Evolutionary conservation across 2,888 invertebrate genomes (phyloP), one percentile per base, ranked within the genome.

Genomic region (Acanthopleura granulata): DNA sequence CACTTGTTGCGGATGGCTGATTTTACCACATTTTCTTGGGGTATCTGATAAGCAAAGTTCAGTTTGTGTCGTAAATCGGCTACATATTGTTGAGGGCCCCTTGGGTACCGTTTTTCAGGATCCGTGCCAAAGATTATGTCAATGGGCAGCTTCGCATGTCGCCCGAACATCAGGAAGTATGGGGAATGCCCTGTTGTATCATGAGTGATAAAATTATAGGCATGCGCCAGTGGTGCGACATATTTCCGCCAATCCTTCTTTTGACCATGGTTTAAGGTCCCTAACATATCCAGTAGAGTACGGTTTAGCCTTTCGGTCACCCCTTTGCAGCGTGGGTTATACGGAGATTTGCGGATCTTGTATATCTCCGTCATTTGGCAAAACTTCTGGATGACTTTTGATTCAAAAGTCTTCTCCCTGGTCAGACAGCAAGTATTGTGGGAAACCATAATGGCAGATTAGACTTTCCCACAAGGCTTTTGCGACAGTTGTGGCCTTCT

Each of bases 131-230:
- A 49, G 49, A 74, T 25, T 3, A 40, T 18, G 62, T 74, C 74
- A 4, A 74, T 27, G 22, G 51, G 74, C 9, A 74, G 72, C 0
- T 40, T 30, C 0, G 72, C 70, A 25, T 75, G 72, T 11, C 72
- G 30, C 14, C 57, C 72, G 72, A 72, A 57, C 57, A 75, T 62
- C 11, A 75, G 40, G 16, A 72, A 61, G n/a, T 30, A 75, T 3
- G 61, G 75, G 0, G 72, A 61, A 61, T 30, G 72, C 22, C 72
- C 72, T 27, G 72, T 71, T 14, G 61, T 51, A 11, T 40, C n/a
- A 51, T 74, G 74, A n/a, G 25, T 16, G 14, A 62, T 74, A 51
- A 69, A 74, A 71, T 74, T 74, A 30, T 71, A 74, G 22, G 49
- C 40, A 30, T 72, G 40, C 16, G 9, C 22, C 1, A 30, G 11